Evolutionary conservation across 2,888 invertebrate species (phyloP).

Genomic region (Cephonodes hylas): DNA sequence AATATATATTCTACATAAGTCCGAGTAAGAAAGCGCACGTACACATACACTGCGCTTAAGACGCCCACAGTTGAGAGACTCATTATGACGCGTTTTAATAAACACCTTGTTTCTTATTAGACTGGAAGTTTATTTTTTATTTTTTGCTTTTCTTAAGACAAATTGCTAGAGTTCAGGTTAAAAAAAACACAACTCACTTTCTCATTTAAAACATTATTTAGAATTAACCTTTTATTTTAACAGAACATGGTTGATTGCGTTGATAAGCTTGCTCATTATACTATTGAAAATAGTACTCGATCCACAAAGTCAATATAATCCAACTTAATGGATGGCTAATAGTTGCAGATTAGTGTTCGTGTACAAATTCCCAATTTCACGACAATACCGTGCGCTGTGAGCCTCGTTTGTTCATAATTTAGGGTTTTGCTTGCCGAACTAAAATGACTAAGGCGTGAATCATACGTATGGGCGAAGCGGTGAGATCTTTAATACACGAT

Average conservation of each 20-base stretch:
- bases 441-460: background rate
- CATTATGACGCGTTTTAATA: too few species aligned
- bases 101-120: too few species aligned
- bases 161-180: too few species aligned
- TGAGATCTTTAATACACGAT: background rate
- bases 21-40: too few species aligned
- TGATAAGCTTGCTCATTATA: background rate
- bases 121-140: too few species aligned
- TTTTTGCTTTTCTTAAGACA: too few species aligned
- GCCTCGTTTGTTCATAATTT: slow-evolving; percentile 14
- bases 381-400: slow-evolving; percentile 24
- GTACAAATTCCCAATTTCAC: slow-evolving; percentile 18
- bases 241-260: background rate
- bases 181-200: too few species aligned
- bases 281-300: background rate
- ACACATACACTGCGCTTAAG: too few species aligned
- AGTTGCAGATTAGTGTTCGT: slow-evolving; percentile 5
- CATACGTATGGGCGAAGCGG: background rate
- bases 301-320: background rate
- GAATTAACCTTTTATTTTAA: too few species aligned
- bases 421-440: background rate
- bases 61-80: too few species aligned
- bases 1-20: too few species aligned
- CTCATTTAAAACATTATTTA: too few species aligned
- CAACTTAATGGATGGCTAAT: background rate